Conservation (phyloP, 2,888 invertebrate species). For the Nineta flava region DNA sequence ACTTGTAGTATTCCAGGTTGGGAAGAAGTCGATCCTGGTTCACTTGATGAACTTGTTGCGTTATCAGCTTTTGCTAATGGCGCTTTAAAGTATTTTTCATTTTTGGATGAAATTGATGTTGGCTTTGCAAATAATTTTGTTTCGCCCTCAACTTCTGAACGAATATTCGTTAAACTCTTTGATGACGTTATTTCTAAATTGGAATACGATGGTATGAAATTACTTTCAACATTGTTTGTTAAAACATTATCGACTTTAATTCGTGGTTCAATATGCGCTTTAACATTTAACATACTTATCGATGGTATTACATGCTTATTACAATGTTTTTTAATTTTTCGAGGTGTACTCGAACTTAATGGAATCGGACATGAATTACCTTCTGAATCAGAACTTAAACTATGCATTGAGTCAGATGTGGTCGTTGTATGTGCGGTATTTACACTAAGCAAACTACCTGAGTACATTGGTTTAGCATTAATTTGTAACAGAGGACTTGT, state of each 20-base stretch:
- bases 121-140: slow-evolving; percentile 9
- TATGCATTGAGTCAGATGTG: slow-evolving; percentile 48
- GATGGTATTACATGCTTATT: slow-evolving; percentile 37
- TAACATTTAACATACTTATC: slow-evolving; percentile 45
- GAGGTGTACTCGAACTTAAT: slow-evolving; percentile 33
- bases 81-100: slow-evolving; percentile 17
- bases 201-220: slow-evolving; percentile 7
- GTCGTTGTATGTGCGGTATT: slow-evolving; percentile 39
- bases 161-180: slow-evolving; percentile 27
- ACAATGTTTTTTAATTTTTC: slow-evolving; percentile 25
- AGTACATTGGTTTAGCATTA: slow-evolving; percentile 34
- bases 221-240: not conserved
- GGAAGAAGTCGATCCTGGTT: slow-evolving; percentile 16
- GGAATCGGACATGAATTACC: slow-evolving; percentile 36
- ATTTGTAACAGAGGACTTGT: slow-evolving; percentile 53
- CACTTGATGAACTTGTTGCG: slow-evolving; percentile 17
- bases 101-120: slow-evolving; percentile 18
- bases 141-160: slow-evolving; percentile 16
- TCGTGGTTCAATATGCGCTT: slow-evolving; percentile 23
- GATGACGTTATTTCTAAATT: slow-evolving; percentile 25
- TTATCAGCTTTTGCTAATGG: slow-evolving; percentile 15
- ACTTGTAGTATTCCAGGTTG: slow-evolving; percentile 40
- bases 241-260: slow-evolving; percentile 16
- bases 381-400: slow-evolving; percentile 48
- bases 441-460: slow-evolving; percentile 46